Evolutionary conservation across 64 coral and sea anemone genomes (phyloP).

Genomic region (Stylophora pistillata): DNA sequence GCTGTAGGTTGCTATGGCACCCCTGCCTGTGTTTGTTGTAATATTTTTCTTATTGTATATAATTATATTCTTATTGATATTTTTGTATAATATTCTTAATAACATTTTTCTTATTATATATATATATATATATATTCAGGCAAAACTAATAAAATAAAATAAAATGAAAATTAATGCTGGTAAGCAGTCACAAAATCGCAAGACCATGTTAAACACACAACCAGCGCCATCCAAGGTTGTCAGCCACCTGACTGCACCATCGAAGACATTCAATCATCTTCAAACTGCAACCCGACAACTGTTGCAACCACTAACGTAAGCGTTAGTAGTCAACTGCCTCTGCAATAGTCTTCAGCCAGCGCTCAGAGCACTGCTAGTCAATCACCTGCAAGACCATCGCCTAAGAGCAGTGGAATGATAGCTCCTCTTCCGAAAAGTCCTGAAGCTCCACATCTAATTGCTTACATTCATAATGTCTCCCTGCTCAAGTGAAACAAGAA

Average conservation of each 20-base stretch:
- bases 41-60: too few species aligned
- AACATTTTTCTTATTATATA: too few species aligned
- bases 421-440: constrained; percentile 14
- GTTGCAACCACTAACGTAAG: background rate
- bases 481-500: constrained; percentile 56
- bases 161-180: too few species aligned
- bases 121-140: too few species aligned
- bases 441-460: constrained; percentile 19
- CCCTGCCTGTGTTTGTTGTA: too few species aligned
- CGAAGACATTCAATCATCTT: background rate
- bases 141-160: too few species aligned
- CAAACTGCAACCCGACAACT: background rate
- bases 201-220: constrained; percentile 1
- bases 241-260: constrained; percentile 10
- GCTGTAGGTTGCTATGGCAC: too few species aligned
- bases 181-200: too few species aligned
- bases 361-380: background rate
- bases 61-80: too few species aligned
- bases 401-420: background rate
- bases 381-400: background rate
- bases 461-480: constrained; percentile 47
- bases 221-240: constrained; percentile 25
- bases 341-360: background rate
- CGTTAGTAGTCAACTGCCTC: background rate
- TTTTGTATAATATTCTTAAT: too few species aligned